Base-by-base conservation (phyloP, 2,888 invertebrate genomes). In the Invenusta paracnida region DNA sequence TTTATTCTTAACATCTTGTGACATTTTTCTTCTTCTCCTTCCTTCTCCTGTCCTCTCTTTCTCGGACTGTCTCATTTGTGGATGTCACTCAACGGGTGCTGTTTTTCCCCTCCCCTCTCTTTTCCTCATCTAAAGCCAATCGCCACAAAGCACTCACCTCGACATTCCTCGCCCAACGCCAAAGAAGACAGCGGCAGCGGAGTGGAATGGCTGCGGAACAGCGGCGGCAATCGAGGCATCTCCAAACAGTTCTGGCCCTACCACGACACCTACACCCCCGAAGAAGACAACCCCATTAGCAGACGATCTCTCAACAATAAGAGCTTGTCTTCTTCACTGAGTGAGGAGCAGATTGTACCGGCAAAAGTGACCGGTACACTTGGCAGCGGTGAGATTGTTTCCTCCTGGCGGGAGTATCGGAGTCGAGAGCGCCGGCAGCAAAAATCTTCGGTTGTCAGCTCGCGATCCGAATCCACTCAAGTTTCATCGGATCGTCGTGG, bases 161-260 rank as follows among this genome's bases (percentile, higher is more conserved):
- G 73, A 73, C 48, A 5, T 48, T 73, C 48, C 48, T 17, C 48
- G 5, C 17, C 73, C 5, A 73, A 73, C 23, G 5, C 17, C 73
- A 5, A 73, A 23, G 25, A 5, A 2, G 2, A 5, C 5, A 23
- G 23, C 23, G 73, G 27, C 23, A 5, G 27, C 2, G 11, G 23
- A 23, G 5, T 73, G 25, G 73, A 73, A 73, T 73, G 73, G 73
- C 11, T 86, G 17, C 85, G 86, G 0, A 86, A 86, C 85, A 86
- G 85, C 30, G 86, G 86, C 28, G 86, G 85, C 13, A 29, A 86
- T 17, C 67, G 25, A 27, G 86, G 86, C n/a, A 66, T 86, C 5
- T 86, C 86, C 27, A 85, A 86, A 73, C 29, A 31, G 27, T 86
- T 86, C 27, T 86, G 86, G 86, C 86, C 86, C 11, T 86, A 86